These are phyloP conservation scores for Rhynchophorus ferrugineus DNA, from an alignment of 1,140 invertebrate genomes.

Conservation along the genomic window DNA sequence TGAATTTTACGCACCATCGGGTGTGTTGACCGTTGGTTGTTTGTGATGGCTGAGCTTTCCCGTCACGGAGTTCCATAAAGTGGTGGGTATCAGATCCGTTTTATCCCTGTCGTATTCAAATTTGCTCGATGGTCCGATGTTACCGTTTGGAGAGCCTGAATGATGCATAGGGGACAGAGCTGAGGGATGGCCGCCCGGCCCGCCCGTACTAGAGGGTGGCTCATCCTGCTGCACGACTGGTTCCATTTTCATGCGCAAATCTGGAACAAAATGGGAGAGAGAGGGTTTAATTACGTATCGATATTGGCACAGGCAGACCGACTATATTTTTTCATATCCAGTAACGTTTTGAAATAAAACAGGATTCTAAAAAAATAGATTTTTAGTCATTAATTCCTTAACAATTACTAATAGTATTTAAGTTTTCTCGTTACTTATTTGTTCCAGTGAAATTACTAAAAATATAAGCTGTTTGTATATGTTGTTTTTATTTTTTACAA, in stretches of 20 bases:
- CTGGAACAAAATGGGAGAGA: conserved; percentile 41
- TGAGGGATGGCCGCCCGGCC: not conserved
- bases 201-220: conserved; percentile 43
- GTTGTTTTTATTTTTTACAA: no score
- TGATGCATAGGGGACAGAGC: conserved; percentile 16
- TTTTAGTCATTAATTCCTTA: no score
- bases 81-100: conserved; percentile 44
- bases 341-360: no score
- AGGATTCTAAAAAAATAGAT: no score
- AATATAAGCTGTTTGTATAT: no score
- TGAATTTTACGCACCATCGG: conserved; percentile 39
- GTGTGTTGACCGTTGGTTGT: conserved; percentile 50
- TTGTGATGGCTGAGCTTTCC: conserved; percentile 48
- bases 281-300: no score
- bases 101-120: conserved; percentile 39
- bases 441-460: no score
- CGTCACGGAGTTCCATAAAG: conserved; percentile 49
- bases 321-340: no score
- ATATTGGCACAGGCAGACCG: no score
- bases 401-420: no score
- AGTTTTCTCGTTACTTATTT: no score
- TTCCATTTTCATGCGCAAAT: conserved; percentile 58
- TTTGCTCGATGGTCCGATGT: conserved; percentile 34
- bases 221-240: conserved; percentile 45
- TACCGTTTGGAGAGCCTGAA: conserved; percentile 37